These are phyloP conservation scores for Dasypus novemcinctus DNA, from an alignment of 2,113 vertebrate genomes.

Conservation along the genomic window DNA sequence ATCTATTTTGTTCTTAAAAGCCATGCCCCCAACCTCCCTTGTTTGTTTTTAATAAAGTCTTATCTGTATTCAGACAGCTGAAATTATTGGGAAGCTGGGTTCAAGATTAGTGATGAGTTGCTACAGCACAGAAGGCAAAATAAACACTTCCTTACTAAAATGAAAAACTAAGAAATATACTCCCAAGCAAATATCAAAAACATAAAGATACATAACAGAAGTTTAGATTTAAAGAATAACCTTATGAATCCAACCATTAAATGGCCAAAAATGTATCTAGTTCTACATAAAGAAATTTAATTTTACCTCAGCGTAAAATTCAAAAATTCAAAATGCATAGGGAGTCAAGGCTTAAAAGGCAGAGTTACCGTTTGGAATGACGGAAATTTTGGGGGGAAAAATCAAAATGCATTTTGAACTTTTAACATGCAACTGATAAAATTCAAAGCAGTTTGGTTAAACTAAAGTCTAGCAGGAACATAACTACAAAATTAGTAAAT, in stretches of 20 bases:
- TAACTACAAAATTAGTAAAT: constrained; percentile 24
- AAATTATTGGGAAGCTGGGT: background rate
- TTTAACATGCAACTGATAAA: background rate
- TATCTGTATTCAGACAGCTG: background rate
- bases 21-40: background rate
- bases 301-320: background rate
- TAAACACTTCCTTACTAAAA: background rate
- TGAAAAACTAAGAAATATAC: background rate
- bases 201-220: background rate
- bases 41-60: background rate
- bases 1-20: background rate
- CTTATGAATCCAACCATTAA: background rate
- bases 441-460: constrained; percentile 10
- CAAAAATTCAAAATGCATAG: background rate
- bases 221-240: background rate
- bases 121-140: background rate
- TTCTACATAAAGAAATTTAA: background rate
- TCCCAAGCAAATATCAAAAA: background rate
- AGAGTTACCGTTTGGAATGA: too few species aligned
- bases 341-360: background rate
- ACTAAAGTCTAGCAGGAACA: background rate
- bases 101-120: background rate
- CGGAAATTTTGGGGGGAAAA: background rate
- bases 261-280: background rate
- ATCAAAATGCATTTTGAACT: background rate